These are phyloP conservation scores for Syndactyla subalaris DNA, from an alignment of 2,797 vertebrate species.

Conservation along the genomic window DNA sequence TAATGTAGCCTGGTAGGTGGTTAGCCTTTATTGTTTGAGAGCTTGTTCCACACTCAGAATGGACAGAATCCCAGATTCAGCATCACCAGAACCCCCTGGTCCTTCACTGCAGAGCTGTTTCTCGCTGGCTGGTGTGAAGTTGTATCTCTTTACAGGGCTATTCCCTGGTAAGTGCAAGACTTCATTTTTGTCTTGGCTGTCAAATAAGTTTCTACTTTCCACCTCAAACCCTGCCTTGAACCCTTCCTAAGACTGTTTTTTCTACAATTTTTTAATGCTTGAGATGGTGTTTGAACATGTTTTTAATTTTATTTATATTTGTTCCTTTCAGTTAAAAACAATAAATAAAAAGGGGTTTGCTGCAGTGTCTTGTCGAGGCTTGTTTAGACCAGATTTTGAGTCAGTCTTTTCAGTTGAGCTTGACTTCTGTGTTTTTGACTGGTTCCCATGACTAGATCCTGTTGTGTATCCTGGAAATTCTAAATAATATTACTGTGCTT, in stretches of 20 bases:
- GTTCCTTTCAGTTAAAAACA: constrained; percentile 5
- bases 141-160: background rate
- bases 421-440: background rate
- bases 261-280: background rate
- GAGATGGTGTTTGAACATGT: background rate
- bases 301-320: constrained; percentile 22
- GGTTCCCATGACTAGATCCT: background rate
- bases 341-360: background rate
- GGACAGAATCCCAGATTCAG: background rate
- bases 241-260: background rate
- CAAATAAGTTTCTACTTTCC: background rate
- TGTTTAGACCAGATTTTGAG: background rate
- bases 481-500: background rate
- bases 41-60: background rate
- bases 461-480: background rate
- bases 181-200: background rate
- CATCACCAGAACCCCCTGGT: background rate
- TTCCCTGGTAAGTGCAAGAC: background rate
- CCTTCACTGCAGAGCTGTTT: background rate
- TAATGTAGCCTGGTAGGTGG: background rate
- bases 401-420: background rate
- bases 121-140: background rate
- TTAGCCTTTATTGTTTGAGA: background rate
- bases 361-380: background rate
- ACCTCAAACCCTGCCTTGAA: background rate